A percentile compares a stretch with the other conserved stretches of the same genome.
Evolutionary conservation across 1,140 invertebrate species (phyloP).

Genomic region (Conus ventricosus): DNA sequence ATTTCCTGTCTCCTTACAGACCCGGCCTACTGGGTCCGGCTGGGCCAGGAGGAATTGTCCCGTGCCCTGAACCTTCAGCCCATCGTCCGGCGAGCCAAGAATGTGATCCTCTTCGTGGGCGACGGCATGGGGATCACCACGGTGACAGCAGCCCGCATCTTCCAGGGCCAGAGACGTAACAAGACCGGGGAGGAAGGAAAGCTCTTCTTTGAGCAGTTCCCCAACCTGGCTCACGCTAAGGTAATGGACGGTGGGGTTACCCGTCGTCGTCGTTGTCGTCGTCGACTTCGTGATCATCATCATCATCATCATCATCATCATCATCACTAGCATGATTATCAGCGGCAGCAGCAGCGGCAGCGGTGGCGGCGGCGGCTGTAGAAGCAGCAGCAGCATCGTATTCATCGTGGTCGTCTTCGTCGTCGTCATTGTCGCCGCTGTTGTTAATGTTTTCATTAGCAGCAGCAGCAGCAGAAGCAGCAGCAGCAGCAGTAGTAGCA

Average conservation of each 20-base stretch:
- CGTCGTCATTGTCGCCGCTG: too few species aligned
- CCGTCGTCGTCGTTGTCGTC: too few species aligned
- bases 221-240: constrained; percentile 84
- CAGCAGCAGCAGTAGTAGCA: too few species aligned
- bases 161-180: constrained; percentile 79
- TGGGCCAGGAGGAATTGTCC: constrained; percentile 42
- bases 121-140: constrained; percentile 96
- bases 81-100: constrained; percentile 80
- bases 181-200: constrained; percentile 74
- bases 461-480: too few species aligned
- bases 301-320: constrained; percentile 16
- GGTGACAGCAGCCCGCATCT: constrained; percentile 87
- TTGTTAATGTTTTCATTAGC: too few species aligned
- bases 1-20: constrained; percentile 33
- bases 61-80: constrained; percentile 40
- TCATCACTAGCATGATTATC: neutral
- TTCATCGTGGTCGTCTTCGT: too few species aligned
- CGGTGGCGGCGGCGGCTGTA: too few species aligned
- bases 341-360: neutral
- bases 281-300: neutral
- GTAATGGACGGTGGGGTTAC: constrained; percentile 71
- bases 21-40: constrained; percentile 41
- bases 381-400: too few species aligned
- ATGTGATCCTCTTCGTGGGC: constrained; percentile 93
- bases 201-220: constrained; percentile 86